phyloP scores from a whole-genome alignment of 1,140 invertebrate species.

The Eurosta solidaginis region DNA sequence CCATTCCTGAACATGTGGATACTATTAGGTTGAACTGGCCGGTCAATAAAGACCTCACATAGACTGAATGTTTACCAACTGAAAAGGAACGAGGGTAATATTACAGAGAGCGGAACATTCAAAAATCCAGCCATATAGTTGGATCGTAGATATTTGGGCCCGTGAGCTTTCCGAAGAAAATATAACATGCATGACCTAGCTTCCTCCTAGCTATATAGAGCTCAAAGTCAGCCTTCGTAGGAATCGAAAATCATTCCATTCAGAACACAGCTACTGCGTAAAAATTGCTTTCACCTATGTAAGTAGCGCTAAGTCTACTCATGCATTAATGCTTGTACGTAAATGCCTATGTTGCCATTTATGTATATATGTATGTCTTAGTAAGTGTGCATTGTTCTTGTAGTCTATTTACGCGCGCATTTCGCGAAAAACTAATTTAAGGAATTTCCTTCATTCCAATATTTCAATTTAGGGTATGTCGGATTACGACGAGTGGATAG shows the following conservation, averaged over 20 bases:
- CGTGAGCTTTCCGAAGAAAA: no score
- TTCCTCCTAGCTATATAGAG: no score
- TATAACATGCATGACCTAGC: no score
- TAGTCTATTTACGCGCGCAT: constrained; percentile 29
- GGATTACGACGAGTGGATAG: constrained; percentile 18
- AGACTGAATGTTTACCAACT: no score
- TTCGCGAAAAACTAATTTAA: constrained; percentile 38
- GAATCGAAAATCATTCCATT: background rate
- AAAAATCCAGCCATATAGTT: no score
- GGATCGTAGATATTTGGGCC: no score
- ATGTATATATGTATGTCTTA: background rate
- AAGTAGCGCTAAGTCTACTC: background rate
- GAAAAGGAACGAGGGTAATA: no score
- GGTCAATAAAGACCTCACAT: no score
- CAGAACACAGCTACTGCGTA: background rate
- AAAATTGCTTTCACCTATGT: background rate
- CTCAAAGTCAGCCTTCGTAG: no score
- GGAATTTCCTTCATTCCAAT: constrained; percentile 60
- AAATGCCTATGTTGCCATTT: background rate
- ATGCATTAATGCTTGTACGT: background rate
- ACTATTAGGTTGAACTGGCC: no score
- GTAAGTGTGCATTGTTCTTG: background rate
- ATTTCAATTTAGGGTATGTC: constrained; percentile 38
- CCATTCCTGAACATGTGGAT: no score
- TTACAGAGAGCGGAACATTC: no score